Evolutionary conservation across 2,888 invertebrate genomes (phyloP).

Genomic region (Tryphoninae sp.): DNA sequence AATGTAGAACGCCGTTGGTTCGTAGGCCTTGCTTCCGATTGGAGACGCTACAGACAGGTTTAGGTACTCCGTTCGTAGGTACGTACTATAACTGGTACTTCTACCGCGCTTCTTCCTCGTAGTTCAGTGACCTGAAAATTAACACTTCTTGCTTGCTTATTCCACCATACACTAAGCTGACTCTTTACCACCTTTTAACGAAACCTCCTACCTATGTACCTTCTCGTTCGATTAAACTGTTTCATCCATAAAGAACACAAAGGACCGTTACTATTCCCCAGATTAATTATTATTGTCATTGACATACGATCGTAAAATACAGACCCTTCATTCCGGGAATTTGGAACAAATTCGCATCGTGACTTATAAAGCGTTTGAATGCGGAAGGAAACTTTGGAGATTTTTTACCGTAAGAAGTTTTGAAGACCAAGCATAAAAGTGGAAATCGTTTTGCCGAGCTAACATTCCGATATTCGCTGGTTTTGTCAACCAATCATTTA

Average conservation of each 20-base stretch:
- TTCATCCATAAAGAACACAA: not conserved
- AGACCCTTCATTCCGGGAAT: too few relatives aligned
- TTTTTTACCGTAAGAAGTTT: too few relatives aligned
- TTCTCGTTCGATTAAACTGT: not conserved
- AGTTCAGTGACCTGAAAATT: constrained; percentile 71
- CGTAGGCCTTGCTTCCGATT: constrained; percentile 29
- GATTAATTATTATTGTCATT: too few relatives aligned
- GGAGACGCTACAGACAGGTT: constrained; percentile 61
- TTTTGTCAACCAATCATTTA: too few relatives aligned
- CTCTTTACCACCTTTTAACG: not conserved
- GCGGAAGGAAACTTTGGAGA: too few relatives aligned
- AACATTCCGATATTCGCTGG: too few relatives aligned
- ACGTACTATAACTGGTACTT: constrained; percentile 61
- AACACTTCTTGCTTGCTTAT: constrained; percentile 25
- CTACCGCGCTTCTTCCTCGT: constrained; percentile 62
- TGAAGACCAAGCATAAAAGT: too few relatives aligned
- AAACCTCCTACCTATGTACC: not conserved
- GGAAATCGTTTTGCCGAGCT: too few relatives aligned
- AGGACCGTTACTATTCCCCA: too few relatives aligned
- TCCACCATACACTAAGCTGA: constrained; percentile 1
- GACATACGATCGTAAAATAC: too few relatives aligned
- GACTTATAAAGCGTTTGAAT: too few relatives aligned
- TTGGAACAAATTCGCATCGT: too few relatives aligned
- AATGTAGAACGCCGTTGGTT: constrained; percentile 39
- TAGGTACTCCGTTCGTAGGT: constrained; percentile 61